Percentiles rank a stretch among this genome's conserved stretches.
Evolutionary conservation across 2,888 invertebrate genomes (phyloP).

Genomic region (Drosophila ochracea): DNA sequence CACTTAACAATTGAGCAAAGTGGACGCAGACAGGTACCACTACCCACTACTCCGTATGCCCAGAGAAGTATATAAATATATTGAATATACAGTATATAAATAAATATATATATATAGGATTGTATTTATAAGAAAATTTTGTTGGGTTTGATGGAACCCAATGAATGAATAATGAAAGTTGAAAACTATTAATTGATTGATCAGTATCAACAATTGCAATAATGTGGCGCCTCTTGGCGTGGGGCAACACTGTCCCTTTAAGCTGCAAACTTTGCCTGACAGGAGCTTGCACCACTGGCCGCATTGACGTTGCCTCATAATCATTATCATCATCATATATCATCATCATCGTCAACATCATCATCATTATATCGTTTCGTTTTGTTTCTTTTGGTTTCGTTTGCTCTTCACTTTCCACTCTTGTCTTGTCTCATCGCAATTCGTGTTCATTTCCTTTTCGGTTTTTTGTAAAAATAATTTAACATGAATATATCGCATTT

Average conservation of each 20-base stretch:
- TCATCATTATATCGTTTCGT: conserved; percentile 13
- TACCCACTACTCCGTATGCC: background rate
- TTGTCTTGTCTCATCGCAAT: conserved; percentile 9
- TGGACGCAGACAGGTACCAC: background rate
- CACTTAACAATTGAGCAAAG: conserved; percentile 44
- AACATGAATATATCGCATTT: conserved; percentile 81
- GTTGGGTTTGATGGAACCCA: conserved; percentile 34
- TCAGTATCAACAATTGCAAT: conserved; percentile 52
- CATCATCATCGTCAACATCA: background rate
- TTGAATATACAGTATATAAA: background rate
- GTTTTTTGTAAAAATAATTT: conserved; percentile 67
- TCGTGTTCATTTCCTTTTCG: conserved; percentile 23
- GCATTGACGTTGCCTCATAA: conserved; percentile 2
- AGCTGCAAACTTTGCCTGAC: conserved; percentile 29
- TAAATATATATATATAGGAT: background rate
- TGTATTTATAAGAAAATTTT: background rate
- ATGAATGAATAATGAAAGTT: conserved; percentile 51
- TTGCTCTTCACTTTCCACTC: conserved; percentile 2
- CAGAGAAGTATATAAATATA: background rate
- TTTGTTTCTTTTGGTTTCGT: background rate
- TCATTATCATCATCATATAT: conserved; percentile 5
- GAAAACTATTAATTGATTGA: conserved; percentile 78
- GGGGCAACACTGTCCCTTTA: conserved; percentile 20
- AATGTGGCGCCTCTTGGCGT: conserved; percentile 35
- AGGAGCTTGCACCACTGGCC: background rate